These are phyloP conservation scores for Rhopalosiphum maidis DNA, from an alignment of 1,140 invertebrate species.

Conservation along the genomic window DNA sequence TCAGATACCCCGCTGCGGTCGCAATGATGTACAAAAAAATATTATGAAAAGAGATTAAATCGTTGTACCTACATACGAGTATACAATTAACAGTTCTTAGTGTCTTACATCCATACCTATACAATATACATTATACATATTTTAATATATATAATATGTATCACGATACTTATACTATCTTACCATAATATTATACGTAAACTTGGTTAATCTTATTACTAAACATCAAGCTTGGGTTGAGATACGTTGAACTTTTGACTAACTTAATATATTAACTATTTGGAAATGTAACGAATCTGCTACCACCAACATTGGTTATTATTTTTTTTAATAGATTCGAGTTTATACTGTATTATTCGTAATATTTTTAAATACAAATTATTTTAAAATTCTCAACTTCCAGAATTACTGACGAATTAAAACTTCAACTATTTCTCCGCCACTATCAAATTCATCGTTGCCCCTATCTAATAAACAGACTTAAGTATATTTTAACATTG, in stretches of 20 bases:
- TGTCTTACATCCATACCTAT: background rate
- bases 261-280: background rate
- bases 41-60: conserved; percentile 29
- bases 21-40: background rate
- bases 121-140: background rate
- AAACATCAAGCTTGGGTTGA: background rate
- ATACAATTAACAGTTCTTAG: background rate
- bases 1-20: conserved; percentile 14
- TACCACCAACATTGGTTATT: background rate
- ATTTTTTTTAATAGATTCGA: background rate
- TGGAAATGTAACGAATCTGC: background rate
- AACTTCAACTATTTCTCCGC: background rate
- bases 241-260: background rate
- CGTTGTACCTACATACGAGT: background rate
- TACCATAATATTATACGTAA: no score
- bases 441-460: background rate
- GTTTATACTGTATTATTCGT: background rate
- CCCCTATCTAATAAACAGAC: no score
- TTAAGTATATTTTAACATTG: no score
- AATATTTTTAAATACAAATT: background rate
- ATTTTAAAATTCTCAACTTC: background rate
- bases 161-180: no score
- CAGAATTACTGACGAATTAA: background rate
- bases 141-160: background rate
- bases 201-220: background rate